Evolutionary conservation across 2,888 invertebrate genomes (phyloP), one percentile per base, ranked within the genome.

Genomic region (Dascillus cervinus): DNA sequence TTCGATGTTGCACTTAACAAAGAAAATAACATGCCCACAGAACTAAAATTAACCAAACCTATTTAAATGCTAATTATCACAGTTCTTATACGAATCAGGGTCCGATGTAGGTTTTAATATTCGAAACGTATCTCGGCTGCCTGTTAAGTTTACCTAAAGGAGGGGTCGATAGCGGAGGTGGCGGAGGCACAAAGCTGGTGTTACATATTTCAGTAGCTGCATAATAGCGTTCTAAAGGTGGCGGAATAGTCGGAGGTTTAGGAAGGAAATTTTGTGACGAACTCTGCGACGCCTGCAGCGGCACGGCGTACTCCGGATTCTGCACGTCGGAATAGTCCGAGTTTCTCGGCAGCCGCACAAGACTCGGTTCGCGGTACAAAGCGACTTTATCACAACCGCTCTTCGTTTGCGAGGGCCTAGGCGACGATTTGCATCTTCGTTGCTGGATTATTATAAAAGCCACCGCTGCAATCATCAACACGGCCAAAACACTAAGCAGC

Each of bases 141-240:
- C 69, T 62, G 20, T 67, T 65, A 25, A 62, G 47, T 41, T 61
- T 52, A 20, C 58, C 58, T 1, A 70, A 66, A 5, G 70, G 67
- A 19, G 64, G 62, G 4, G 61, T 62, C 11, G 59, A 56, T 24
- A 61, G 37, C 20, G 62, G 65, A 5, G 63, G 64, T 21, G 65
- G 62, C 9, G 64, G 65, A 29, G 60, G 60, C 13, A 63, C 55
- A 41, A 63, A 60, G 28, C 58, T 57, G 28, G 57, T 52, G 54
- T 72, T 71, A 55, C 71, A 70, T 51, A 81, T 77, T 63, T 80
- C 78, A 41, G 79, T 76, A 48, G 79, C 77, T 45, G 80, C 79
- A 65, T 80, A 81, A 66, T 80, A 80, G 62, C 77, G 73, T 63
- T 79, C 79, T 41, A 75, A 72, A 22, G 77, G 77, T 33, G 79